phyloP scores from a whole-genome alignment of 64 coral and sea anemone genomes.

The Actinia equina region DNA sequence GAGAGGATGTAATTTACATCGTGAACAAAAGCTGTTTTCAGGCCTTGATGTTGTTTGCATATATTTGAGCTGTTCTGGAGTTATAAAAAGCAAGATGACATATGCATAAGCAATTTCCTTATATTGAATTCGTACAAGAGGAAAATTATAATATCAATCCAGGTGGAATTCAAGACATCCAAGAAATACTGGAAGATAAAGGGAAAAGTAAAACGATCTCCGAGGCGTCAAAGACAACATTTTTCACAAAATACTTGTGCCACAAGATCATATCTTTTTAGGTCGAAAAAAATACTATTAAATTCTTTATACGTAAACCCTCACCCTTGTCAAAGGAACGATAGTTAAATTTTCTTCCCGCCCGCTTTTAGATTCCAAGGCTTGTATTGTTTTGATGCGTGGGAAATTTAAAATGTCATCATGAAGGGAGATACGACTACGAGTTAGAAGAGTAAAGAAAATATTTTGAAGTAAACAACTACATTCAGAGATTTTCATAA shows the following conservation, averaged over 20 bases:
- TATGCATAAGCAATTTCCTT: not conserved
- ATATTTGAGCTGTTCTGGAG: not conserved
- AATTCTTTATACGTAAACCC: not conserved
- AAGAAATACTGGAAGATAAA: not conserved
- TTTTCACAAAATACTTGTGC: not conserved
- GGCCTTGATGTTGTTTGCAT: not conserved
- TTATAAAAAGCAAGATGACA: slow-evolving; percentile 3
- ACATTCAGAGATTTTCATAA: slow-evolving; percentile 24
- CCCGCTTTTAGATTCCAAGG: not conserved
- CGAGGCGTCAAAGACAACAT: not conserved
- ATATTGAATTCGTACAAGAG: not conserved
- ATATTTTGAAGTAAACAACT: not conserved
- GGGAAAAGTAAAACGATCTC: not conserved
- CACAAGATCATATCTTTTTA: slow-evolving; percentile 3
- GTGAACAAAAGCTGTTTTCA: slow-evolving; percentile 5
- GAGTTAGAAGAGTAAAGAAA: slow-evolving; percentile 20
- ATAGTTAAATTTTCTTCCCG: not conserved
- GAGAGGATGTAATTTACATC: not conserved
- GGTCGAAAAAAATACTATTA: not conserved
- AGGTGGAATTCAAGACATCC: not conserved
- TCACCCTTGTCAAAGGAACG: not conserved
- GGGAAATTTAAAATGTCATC: slow-evolving; percentile 96
- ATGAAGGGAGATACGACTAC: not conserved
- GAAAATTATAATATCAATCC: not conserved
- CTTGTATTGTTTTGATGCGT: slow-evolving; percentile 44